Evolutionary conservation across 2,113 vertebrate species (phyloP), one percentile per base, ranked within the genome.

Genomic region (Ceuthmochares aereus): DNA sequence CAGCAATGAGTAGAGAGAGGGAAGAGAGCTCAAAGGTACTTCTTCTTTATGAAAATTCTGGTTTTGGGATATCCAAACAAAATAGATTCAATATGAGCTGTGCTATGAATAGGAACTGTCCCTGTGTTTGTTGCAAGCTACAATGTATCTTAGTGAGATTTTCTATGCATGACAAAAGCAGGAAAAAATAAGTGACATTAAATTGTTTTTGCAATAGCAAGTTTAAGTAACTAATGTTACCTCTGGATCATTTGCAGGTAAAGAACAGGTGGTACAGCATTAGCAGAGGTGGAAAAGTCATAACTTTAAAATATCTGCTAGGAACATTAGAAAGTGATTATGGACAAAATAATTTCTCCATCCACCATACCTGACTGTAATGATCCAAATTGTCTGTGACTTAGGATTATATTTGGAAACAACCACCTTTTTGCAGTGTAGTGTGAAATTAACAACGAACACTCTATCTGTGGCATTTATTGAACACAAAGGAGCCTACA

Each of bases 331-430:
- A 93, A 97, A 97, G 95, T 96, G 92, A 96, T 97, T 97, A 96
- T 80, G 91, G 92, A 94, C 55, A 81, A 97, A 96, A 76, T 91
- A 75, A 97, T 97, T 97, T 96, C 93, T 97, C 43, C 16, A 59
- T 87, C 80, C 83, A 80, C 76, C 4, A 7, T 93, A 95, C 63
- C 84, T 94, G 91, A 94, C 64, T 83, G 89, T 96, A 98, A 97
- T 97, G 98, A 98, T 95, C 93, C 94, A 97, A 98, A 98, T 75
- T 98, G 94, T 87, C 90, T 77, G 34, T 98, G 95, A 98, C 84
- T 98, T 98, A 97, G 83, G 85, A 97, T 97, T 96, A 85, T 95
- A 95, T 96, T 97, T 98, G 97, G 96, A 97, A 98, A 96, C 95
- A 97, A 96, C 89, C 93, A 94, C 86, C 54, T 94, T 97, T 97